Percentiles rank a stretch among this genome's conserved stretches.
Conservation (phyloP, 2,113 vertebrate species). For the Motacilla tschutschensis region DNA sequence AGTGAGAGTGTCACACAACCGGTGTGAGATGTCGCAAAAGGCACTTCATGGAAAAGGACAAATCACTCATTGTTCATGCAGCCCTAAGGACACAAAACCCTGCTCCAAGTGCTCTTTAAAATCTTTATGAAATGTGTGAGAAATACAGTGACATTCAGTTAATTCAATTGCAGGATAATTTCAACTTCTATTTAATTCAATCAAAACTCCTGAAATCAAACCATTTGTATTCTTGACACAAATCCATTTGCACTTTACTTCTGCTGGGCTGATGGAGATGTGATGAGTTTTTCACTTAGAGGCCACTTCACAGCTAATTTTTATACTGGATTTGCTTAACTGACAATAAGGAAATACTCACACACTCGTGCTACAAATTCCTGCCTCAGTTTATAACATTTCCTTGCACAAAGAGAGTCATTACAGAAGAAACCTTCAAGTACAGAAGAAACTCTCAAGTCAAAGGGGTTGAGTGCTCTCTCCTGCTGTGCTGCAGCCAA, state of each 20-base stretch:
- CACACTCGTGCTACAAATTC: neutral
- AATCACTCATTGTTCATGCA: neutral
- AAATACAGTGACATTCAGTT: slow-evolving; percentile 16
- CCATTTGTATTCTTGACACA: neutral
- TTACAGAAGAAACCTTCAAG: neutral
- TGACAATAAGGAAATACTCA: neutral
- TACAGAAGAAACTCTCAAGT: neutral
- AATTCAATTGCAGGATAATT: slow-evolving; percentile 22
- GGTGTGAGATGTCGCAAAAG: neutral
- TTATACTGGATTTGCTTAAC: slow-evolving; percentile 8
- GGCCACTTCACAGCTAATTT: slow-evolving; percentile 24
- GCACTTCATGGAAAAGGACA: neutral
- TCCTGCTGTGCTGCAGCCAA: neutral
- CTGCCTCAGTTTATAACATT: slow-evolving; percentile 1
- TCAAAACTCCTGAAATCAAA: slow-evolving; percentile 14
- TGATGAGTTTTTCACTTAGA: slow-evolving; percentile 30
- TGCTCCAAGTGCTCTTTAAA: neutral
- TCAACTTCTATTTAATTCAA: slow-evolving; percentile 10
- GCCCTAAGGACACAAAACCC: neutral
- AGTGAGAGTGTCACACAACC: neutral
- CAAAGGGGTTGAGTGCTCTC: neutral
- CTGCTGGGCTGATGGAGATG: neutral
- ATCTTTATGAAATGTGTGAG: slow-evolving; percentile 11
- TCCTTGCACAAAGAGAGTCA: neutral
- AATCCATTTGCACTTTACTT: neutral